These are phyloP conservation scores for Nothoprocta pentlandii DNA, from an alignment of 2,113 vertebrate species.

Conservation along the genomic window DNA sequence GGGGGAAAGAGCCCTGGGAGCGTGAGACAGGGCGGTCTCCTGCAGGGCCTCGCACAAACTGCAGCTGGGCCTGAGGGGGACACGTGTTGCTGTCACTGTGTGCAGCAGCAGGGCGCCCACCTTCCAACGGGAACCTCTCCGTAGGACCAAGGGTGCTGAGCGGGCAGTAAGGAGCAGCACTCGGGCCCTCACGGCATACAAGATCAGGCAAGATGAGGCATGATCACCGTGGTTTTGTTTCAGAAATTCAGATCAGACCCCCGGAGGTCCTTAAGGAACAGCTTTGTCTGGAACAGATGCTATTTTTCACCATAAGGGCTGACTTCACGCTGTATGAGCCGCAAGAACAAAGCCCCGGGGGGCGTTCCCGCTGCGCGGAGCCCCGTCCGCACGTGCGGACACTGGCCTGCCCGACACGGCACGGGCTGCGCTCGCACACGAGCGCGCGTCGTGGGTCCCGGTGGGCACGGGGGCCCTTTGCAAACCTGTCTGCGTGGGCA, in stretches of 20 bases:
- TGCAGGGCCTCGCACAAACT: background rate
- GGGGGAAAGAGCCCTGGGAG: background rate
- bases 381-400: background rate
- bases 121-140: background rate
- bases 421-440: background rate
- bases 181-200: background rate
- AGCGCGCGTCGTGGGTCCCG: rapidly evolving
- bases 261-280: background rate
- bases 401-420: background rate
- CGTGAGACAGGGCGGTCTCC: background rate
- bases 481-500: background rate
- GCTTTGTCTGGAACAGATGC: background rate
- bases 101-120: background rate
- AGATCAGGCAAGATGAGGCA: background rate
- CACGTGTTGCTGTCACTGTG: background rate
- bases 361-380: background rate
- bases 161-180: background rate
- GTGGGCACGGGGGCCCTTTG: background rate
- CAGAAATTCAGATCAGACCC: background rate
- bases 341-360: background rate
- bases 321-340: background rate
- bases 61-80: background rate
- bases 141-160: background rate
- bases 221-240: background rate
- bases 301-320: background rate